Base-by-base conservation (phyloP, 2,797 vertebrate species). In the Onychomys torridus region DNA sequence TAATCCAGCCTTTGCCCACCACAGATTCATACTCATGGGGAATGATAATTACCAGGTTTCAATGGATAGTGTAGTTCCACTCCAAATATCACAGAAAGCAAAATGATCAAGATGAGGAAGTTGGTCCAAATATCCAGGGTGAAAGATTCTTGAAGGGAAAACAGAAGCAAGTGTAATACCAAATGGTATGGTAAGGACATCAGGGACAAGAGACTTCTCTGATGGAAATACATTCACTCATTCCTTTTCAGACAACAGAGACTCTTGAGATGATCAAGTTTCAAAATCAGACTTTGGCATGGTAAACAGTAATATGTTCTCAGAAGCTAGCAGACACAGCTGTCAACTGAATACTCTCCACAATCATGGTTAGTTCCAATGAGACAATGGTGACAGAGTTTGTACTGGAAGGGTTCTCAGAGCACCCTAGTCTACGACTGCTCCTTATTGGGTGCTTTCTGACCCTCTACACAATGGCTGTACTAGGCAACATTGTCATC, bases 401-500 rank as follows among this genome's bases (percentile, higher is more conserved):
- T 49, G 21, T 92, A 25, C 96, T 98, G 59, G 81, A 97, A 78
- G 91, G 94, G 16, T 97, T 98, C 76, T 75, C 79, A 7, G 87
- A 93, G 40, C 73, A 79, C 29, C n/a, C 79, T 0, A 11, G 34
- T 12, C 34, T 96, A 14, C 65, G 86, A 49, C 84, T 95, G 29
- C 25, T 93, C 46, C 59, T 97, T 21, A 81, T 92, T 6, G 37
- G 43, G 9, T 52, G 96, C 37, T 96, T 93, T 67, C 34, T 91
- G 0, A 52, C 29, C 6, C 82, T 96, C 19, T 98, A 96, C 4
- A 6, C 46, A 0, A 19, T 67, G 9, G 92, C 96, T 4, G 77
- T 97, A 0, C 27, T 69, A 23, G 97, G 98, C 9, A 97, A 97
- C 21, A 25, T 91, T 32, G 27, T 96, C 21, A 97, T 98, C 57